Evolutionary conservation across 2,797 vertebrate genomes (phyloP).

Genomic region (Sarcoramphus papa): DNA sequence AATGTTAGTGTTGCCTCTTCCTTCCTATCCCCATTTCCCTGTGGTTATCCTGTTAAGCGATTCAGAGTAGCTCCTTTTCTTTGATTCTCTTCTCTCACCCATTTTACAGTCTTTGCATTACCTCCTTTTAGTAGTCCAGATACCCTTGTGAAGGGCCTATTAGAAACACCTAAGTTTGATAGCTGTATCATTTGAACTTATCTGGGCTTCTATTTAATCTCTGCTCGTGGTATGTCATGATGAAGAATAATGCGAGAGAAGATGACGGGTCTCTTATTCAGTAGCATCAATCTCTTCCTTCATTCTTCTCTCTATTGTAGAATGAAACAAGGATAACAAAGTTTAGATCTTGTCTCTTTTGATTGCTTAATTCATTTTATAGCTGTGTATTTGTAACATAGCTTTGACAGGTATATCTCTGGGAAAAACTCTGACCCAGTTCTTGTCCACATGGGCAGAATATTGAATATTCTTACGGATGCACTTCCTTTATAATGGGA

Average conservation of each 20-base stretch:
- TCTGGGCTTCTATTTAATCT: slow-evolving; percentile 14
- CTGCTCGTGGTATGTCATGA: background rate
- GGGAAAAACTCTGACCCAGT: slow-evolving; percentile 28
- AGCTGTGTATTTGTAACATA: slow-evolving; percentile 7
- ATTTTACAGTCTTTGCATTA: background rate
- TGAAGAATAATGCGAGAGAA: background rate
- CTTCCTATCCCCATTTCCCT: slow-evolving; percentile 2
- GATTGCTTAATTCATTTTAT: slow-evolving; percentile 54
- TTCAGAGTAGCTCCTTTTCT: background rate
- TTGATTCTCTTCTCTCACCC: background rate
- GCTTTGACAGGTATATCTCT: slow-evolving; percentile 35
- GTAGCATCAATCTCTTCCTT: background rate
- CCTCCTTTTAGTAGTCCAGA: background rate
- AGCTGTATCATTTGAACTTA: slow-evolving; percentile 21
- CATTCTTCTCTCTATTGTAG: background rate
- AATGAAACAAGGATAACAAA: slow-evolving; percentile 33
- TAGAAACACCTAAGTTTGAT: background rate
- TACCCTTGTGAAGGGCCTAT: background rate
- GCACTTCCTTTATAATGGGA: background rate
- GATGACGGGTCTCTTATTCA: background rate
- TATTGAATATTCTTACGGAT: slow-evolving; percentile 12
- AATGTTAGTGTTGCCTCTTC: background rate
- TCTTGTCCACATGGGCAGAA: slow-evolving; percentile 4
- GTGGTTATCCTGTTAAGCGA: background rate
- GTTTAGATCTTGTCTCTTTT: slow-evolving; percentile 58